phyloP scores from a whole-genome alignment of 2,113 vertebrate species.

The Oncorhynchus masou region DNA sequence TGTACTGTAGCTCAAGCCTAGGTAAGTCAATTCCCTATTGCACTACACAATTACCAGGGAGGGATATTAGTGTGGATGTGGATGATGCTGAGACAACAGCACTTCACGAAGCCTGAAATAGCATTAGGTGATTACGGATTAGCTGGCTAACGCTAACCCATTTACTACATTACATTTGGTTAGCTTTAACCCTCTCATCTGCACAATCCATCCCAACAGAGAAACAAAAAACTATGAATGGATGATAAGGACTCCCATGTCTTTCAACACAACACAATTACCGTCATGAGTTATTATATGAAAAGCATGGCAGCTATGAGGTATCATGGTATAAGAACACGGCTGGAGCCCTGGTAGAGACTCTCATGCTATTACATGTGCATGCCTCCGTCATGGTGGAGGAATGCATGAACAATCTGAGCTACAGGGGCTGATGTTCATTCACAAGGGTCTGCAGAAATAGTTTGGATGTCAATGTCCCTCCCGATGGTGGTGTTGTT shows the following conservation, averaged over 20 bases:
- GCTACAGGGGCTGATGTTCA: slow-evolving; percentile 20
- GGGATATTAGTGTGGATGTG: neutral
- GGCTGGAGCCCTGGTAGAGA: neutral
- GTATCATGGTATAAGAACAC: neutral
- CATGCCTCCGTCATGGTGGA: slow-evolving; percentile 20
- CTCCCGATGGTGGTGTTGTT: neutral
- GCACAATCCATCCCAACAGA: neutral
- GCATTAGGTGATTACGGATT: slow-evolving; percentile 4
- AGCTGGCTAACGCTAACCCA: neutral
- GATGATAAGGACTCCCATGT: neutral
- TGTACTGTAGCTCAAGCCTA: neutral
- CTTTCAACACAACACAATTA: neutral
- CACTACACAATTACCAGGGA: neutral
- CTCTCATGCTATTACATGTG: slow-evolving; percentile 5
- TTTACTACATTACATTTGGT: slow-evolving; percentile 3
- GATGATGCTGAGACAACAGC: neutral
- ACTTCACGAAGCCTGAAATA: neutral
- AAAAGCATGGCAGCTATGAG: neutral
- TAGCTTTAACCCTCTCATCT: neutral
- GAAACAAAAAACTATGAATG: neutral
- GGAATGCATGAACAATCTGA: slow-evolving; percentile 28
- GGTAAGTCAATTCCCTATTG: neutral
- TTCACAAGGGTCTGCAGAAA: slow-evolving; percentile 6
- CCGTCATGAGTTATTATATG: neutral
- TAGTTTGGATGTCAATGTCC: neutral